phyloP scores from a whole-genome alignment of 2,113 vertebrate genomes.

The Brachionichthys hirsutus region DNA sequence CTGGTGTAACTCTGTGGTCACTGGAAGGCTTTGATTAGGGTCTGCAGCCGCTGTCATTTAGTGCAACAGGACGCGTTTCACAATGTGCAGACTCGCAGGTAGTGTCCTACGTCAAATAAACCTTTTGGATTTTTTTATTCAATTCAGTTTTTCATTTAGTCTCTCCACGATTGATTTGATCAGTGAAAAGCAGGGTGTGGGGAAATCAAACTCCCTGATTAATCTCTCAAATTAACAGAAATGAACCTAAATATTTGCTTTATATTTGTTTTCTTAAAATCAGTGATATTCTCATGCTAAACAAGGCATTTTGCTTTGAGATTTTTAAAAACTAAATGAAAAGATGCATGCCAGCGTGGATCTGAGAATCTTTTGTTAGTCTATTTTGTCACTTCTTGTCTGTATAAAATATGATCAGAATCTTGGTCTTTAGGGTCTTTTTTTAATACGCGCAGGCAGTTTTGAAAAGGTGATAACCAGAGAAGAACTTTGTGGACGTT shows the following conservation, averaged over 20 bases:
- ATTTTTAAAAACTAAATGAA: too few relatives aligned
- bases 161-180: too few relatives aligned
- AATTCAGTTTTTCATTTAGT: slow-evolving; percentile 1
- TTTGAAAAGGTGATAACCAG: slow-evolving; percentile 26
- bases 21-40: slow-evolving; percentile 60
- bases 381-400: not conserved
- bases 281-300: too few relatives aligned
- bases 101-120: not conserved
- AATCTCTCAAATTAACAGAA: too few relatives aligned
- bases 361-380: not conserved
- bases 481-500: slow-evolving; percentile 20
- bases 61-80: slow-evolving; percentile 22
- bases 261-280: too few relatives aligned
- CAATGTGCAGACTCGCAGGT: not conserved
- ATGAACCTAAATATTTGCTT: not conserved
- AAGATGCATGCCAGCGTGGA: too few relatives aligned
- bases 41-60: slow-evolving; percentile 50
- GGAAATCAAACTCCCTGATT: too few relatives aligned
- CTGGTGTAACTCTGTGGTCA: slow-evolving; percentile 70
- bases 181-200: too few relatives aligned
- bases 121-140: not conserved
- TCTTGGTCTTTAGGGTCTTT: too few relatives aligned
- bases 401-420: too few relatives aligned
- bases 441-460: not conserved
- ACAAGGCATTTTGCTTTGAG: too few relatives aligned